Percentiles rank a stretch among this genome's conserved stretches.
Conservation (phyloP, 2,113 vertebrate genomes). For the Caracal caracal region DNA sequence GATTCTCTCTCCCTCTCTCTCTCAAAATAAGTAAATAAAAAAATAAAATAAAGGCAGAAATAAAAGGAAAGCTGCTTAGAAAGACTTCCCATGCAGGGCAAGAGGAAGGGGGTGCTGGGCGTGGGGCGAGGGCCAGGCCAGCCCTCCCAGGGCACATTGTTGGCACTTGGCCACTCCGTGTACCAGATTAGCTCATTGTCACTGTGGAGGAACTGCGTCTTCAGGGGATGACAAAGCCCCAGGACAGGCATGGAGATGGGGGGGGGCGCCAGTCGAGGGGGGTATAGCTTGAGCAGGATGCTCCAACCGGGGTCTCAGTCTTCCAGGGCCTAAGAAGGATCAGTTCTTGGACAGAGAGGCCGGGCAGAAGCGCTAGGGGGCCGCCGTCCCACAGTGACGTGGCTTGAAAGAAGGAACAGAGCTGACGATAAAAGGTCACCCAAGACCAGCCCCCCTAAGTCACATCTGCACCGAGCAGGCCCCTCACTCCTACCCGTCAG, state of each 20-base stretch:
- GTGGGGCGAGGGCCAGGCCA: not conserved
- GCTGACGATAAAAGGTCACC: not conserved
- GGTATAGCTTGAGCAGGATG: not conserved
- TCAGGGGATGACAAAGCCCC: not conserved
- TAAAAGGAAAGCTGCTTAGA: not conserved
- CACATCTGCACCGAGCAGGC: accelerated
- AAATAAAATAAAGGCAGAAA: too few relatives aligned
- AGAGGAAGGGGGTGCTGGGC: not conserved
- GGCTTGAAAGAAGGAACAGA: not conserved
- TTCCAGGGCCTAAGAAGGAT: not conserved
- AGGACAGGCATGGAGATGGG: not conserved
- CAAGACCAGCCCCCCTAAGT: accelerated
- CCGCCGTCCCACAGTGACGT: accelerated
- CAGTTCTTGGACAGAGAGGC: not conserved
- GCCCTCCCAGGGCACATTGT: accelerated
- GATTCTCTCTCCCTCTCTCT: too few relatives aligned
- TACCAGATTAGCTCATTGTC: not conserved
- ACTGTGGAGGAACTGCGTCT: too few relatives aligned
- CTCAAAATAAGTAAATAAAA: too few relatives aligned
- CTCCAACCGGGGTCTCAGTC: accelerated
- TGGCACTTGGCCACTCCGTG: accelerated
- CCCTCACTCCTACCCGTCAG: not conserved
- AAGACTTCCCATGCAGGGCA: not conserved
- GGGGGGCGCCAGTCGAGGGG: accelerated
- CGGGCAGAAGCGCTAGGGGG: not conserved